Evolutionary conservation across 2,888 invertebrate species (phyloP).

Genomic region (Coleophora flavipennella): DNA sequence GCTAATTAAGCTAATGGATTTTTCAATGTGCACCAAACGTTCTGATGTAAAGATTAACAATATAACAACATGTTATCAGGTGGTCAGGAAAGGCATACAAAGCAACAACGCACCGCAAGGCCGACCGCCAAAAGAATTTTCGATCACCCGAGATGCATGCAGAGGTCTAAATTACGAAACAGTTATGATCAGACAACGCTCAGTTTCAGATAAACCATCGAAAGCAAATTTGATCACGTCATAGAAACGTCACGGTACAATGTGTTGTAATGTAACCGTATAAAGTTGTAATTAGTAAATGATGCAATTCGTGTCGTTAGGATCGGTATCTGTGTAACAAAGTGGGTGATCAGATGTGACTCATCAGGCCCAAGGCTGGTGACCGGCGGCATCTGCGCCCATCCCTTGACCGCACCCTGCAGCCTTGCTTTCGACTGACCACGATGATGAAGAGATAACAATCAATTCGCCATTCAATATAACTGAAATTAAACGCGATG

Average conservation of each 20-base stretch:
- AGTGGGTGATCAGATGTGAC: conserved; percentile 39
- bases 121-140: conserved; percentile 38
- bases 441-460: conserved; percentile 42
- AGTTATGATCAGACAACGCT: conserved; percentile 51
- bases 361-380: conserved; percentile 30
- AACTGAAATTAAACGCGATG: conserved; percentile 9
- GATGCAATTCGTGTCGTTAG: conserved; percentile 44
- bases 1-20: not conserved
- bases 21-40: conserved; percentile 14
- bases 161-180: conserved; percentile 49
- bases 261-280: conserved; percentile 34
- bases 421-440: conserved; percentile 59
- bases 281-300: conserved; percentile 53
- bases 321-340: conserved; percentile 49
- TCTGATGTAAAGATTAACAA: conserved; percentile 34
- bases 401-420: conserved; percentile 63
- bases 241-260: conserved; percentile 21
- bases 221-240: conserved; percentile 40
- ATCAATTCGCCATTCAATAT: conserved; percentile 8
- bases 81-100: conserved; percentile 32
- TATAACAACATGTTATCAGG: conserved; percentile 33
- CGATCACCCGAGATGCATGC: conserved; percentile 41
- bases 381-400: conserved; percentile 26
- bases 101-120: conserved; percentile 43
- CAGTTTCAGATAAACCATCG: conserved; percentile 27